Evolutionary conservation across 2,888 invertebrate species (phyloP), one percentile per base, ranked within the genome.

Genomic region (Mesorhabditis sp.): DNA sequence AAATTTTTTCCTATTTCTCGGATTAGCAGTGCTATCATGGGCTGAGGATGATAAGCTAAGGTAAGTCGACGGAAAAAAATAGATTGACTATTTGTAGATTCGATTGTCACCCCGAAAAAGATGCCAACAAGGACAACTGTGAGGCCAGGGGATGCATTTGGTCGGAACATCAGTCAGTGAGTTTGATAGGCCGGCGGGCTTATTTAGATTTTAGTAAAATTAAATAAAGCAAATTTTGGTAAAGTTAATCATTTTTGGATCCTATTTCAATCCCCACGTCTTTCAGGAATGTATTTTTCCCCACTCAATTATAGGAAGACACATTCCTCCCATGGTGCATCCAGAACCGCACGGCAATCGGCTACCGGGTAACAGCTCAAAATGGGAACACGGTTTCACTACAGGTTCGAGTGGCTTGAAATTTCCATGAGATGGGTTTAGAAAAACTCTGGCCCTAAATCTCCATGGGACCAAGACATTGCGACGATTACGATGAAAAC

Each of bases 91-190:
- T 28, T 28, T 28, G 28, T 42, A 65, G 79, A 41, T 70, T 82
- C 50, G 82, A 82, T 65, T 82, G 82, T 65, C 74, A 70, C 44
- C 82, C 82, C 3, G 82, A 81, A 62, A 76, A 76, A n/a, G 76
- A 73, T 50, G 75, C 75, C 0, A 70, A 61, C 64, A 74, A 79
- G 65, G 66, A 71, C 10, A 43, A 61, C n/a, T 82, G 82, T 69
- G 75, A 78, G 68, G 74, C 75, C 4, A 69, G 81, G 63, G 82
- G 82, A 67, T 82, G 82, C 63, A 63, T 70, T 42, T 82, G 81
- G 81, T 50, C 58, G 10, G 58, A 50, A n/a, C n/a, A 13, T 10
- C 58, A 50, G n/a, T 50, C 72, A 67, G 13, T 43, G 65, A 28
- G 28, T 28, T 28, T 28, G 28, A 28, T 28, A 28, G 28, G 28